Evolutionary conservation across 1,140 invertebrate genomes (phyloP).

Genomic region (Drosophila lacteicornis): DNA sequence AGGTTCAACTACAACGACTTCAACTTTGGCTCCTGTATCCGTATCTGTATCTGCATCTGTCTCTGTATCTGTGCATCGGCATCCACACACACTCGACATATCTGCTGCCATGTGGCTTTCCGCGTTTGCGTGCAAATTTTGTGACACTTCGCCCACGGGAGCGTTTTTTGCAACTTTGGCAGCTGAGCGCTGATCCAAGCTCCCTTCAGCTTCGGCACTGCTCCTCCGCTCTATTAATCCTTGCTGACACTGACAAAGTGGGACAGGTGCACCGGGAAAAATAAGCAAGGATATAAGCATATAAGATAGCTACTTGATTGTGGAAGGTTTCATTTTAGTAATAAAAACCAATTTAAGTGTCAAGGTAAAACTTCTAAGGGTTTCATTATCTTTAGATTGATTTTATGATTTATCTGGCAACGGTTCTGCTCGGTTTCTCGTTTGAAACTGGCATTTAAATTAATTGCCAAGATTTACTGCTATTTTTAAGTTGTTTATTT

Average conservation of each 20-base stretch:
- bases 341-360: neutral
- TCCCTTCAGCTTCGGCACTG: slow-evolving; percentile 12
- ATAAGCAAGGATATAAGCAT: slow-evolving; percentile 15
- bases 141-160: slow-evolving; percentile 81
- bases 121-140: slow-evolving; percentile 73
- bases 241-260: slow-evolving; percentile 69
- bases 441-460: neutral
- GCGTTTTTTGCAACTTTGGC: slow-evolving; percentile 52
- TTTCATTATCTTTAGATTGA: accelerated
- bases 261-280: slow-evolving; percentile 26
- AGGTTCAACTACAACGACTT: slow-evolving; percentile 9
- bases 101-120: slow-evolving; percentile 62
- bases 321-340: too few species aligned
- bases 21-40: slow-evolving; percentile 29
- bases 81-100: slow-evolving; percentile 25
- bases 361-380: too few species aligned
- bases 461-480: slow-evolving; percentile 2
- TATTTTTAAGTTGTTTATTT: neutral
- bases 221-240: slow-evolving; percentile 68
- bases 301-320: neutral
- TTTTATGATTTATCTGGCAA: neutral
- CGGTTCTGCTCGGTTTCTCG: neutral
- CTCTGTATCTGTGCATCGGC: slow-evolving; percentile 20
- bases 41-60: slow-evolving; percentile 7
- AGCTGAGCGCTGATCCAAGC: slow-evolving; percentile 27